phyloP scores from a whole-genome alignment of 2,888 invertebrate genomes.

The Camptogramma bilineatum region DNA sequence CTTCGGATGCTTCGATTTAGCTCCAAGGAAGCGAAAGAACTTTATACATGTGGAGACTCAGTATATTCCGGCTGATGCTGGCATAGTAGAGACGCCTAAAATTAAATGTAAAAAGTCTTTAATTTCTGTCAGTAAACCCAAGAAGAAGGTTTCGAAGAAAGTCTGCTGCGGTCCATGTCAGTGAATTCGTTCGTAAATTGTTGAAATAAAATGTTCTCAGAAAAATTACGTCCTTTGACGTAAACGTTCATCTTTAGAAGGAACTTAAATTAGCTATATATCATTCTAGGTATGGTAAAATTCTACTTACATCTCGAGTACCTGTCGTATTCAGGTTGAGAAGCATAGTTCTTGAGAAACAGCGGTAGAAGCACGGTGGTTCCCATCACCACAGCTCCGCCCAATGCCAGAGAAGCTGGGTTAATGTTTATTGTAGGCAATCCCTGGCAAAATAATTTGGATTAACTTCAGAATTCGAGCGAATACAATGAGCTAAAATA shows the following conservation, averaged over 20 bases:
- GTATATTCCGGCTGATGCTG: conserved; percentile 85
- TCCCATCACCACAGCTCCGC: conserved; percentile 84
- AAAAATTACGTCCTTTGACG: not conserved
- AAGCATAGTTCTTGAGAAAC: conserved; percentile 60
- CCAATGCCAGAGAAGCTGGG: conserved; percentile 84
- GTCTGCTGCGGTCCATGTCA: conserved; percentile 55
- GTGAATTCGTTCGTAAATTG: conserved; percentile 36
- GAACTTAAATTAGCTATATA: not conserved
- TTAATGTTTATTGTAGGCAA: conserved; percentile 87
- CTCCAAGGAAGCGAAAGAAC: conserved; percentile 75
- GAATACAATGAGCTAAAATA: too few relatives aligned
- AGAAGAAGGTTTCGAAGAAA: conserved; percentile 49
- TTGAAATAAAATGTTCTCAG: conserved; percentile 7
- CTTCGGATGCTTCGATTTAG: conserved; percentile 87
- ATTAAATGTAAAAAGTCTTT: conserved; percentile 60
- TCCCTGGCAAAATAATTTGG: conserved; percentile 55
- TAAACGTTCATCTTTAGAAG: not conserved
- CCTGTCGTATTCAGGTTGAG: conserved; percentile 48
- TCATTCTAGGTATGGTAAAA: not conserved
- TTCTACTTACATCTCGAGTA: conserved; percentile 66
- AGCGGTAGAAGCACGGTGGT: conserved; percentile 84
- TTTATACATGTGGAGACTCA: conserved; percentile 87
- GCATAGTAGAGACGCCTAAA: conserved; percentile 61
- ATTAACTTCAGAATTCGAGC: not conserved
- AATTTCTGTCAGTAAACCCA: conserved; percentile 53